A percentile compares a stretch with the other conserved stretches of the same genome.
phyloP scores from a whole-genome alignment of 2,888 invertebrate genomes.

The Drosophila ezoana region DNA sequence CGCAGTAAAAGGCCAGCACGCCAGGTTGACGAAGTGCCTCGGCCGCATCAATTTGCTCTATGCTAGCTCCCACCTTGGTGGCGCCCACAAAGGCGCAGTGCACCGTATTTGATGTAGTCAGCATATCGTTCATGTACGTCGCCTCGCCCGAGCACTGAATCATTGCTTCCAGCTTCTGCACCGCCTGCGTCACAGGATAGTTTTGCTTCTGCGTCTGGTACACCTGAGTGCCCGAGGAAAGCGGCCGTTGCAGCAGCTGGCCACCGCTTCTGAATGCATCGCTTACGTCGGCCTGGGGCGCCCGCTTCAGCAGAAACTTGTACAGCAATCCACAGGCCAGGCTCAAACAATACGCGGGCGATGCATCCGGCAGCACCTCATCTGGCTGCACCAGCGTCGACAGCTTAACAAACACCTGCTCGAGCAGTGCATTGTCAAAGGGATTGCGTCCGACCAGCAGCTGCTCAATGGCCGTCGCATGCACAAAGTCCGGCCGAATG shows the following conservation, averaged over 20 bases:
- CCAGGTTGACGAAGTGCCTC: constrained; percentile 87
- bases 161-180: constrained; percentile 91
- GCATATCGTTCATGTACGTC: constrained; percentile 91
- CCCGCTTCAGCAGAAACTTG: constrained; percentile 88
- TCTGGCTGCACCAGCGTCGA: constrained; percentile 88
- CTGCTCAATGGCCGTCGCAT: constrained; percentile 87
- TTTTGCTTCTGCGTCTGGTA: constrained; percentile 89
- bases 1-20: constrained; percentile 87
- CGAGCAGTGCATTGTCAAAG: constrained; percentile 81
- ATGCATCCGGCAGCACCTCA: constrained; percentile 88
- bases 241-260: constrained; percentile 86
- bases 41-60: constrained; percentile 84
- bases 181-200: constrained; percentile 91
- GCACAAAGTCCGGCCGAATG: constrained; percentile 86
- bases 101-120: constrained; percentile 87
- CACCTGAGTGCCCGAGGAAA: constrained; percentile 89
- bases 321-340: constrained; percentile 92
- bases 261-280: constrained; percentile 74
- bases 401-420: constrained; percentile 86
- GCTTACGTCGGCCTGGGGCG: constrained; percentile 85
- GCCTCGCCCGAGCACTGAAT: constrained; percentile 91
- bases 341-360: constrained; percentile 88
- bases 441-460: constrained; percentile 85
- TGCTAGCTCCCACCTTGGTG: constrained; percentile 86
- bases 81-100: constrained; percentile 87